Base-by-base conservation (phyloP, 2,113 vertebrate genomes). In the Buteo buteo region DNA sequence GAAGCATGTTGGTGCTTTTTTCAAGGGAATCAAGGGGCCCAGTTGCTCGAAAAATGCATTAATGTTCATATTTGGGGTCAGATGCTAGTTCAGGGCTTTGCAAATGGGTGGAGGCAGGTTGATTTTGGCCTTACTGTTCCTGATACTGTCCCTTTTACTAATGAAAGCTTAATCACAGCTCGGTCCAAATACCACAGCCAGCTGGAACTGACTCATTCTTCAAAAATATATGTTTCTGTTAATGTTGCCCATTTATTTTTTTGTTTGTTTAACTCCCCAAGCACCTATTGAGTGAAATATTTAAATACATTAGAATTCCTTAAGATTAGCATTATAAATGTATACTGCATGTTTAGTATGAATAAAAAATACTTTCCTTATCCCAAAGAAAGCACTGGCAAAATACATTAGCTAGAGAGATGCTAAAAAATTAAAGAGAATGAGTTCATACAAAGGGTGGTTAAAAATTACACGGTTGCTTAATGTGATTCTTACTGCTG, bases 191-290 rank as follows among this genome's bases (percentile, higher is more conserved):
- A 86, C 42, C 62, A 31, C 38, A 40, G 81, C 84, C 87, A 96
- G 78, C 89, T 96, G 89, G 96, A 95, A 90, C 70, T 22, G 71
- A 90, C 67, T 95, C 58, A 88, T 88, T 93, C 84, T 65, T 95
- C 45, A 95, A 82, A 97, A 94, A 77, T 87, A 72, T 4, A 54
- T 50, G 78, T 85, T 95, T 86, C 74, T 71, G 50, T 38, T 90
- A 31, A 50, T 80, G 59, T 61, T 76, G 44, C 21, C 50, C 45
- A 3, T 89, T 82, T 84, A 25, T 81, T 73, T 81, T 59, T 64
- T 90, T n/a, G 42, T 86, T 92, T 71, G 29, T 83, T 90, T 87
- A 71, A 40, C 58, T 92, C 90, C 62, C 42, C 32, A 42, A 62
- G 47, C 40, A 82, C 83, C 81, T 86, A 62, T 59, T 54, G 64